phyloP scores from a whole-genome alignment of 2,888 invertebrate species.

The Apodemia mormo region DNA sequence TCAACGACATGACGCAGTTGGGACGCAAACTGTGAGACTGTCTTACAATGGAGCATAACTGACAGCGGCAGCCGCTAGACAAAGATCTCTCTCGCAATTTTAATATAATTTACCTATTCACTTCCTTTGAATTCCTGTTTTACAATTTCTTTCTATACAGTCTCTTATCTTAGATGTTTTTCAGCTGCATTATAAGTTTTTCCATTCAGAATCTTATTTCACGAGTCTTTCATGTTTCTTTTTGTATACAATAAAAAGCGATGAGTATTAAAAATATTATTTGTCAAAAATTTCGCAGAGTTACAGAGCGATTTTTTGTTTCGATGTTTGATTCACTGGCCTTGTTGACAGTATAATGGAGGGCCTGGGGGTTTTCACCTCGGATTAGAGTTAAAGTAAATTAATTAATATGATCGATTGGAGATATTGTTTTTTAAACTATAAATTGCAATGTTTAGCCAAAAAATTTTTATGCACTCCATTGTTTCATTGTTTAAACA shows the following conservation, averaged over 20 bases:
- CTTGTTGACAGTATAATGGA: no score
- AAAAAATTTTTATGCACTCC: no score
- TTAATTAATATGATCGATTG: no score
- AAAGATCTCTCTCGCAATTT: conserved; percentile 53
- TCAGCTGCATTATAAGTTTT: conserved; percentile 8
- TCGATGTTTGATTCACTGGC: no score
- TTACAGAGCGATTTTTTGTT: not conserved
- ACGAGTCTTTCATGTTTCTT: not conserved
- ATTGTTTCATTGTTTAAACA: no score
- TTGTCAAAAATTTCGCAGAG: not conserved
- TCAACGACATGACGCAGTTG: not conserved
- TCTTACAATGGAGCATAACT: conserved; percentile 47
- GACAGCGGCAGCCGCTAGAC: conserved; percentile 58
- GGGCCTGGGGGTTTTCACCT: no score
- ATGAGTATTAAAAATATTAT: not conserved
- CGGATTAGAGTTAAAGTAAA: no score
- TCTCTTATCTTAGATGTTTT: conserved; percentile 61
- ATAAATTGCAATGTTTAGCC: no score
- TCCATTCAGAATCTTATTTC: conserved; percentile 12
- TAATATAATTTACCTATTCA: conserved; percentile 70
- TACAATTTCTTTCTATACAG: conserved; percentile 49
- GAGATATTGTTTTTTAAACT: no score
- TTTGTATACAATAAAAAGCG: conserved; percentile 1
- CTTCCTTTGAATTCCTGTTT: conserved; percentile 57
- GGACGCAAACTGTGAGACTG: conserved; percentile 18